Base-by-base conservation (phyloP, 2,113 vertebrate genomes). In the Polyodon spathula region DNA sequence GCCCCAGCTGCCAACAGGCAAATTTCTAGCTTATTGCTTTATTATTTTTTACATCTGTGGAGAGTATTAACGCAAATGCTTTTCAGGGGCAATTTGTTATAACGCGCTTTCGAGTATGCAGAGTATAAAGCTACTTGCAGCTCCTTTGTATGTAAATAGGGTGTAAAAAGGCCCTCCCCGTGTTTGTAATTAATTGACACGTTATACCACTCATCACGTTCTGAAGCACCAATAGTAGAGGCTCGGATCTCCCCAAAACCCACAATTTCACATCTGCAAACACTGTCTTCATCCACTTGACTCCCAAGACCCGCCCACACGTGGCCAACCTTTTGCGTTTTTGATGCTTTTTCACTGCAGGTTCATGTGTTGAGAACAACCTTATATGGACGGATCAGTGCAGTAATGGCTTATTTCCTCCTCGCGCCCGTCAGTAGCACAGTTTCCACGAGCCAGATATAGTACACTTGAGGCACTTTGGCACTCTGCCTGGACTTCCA, bases 271-370 rank as follows among this genome's bases (percentile, higher is more conserved):
- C 94, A 93, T 97, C 93, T 93, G 93, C 94, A 95, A 96, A 97
- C 92, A 97, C 93, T 91, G 92, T 96, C 93, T 98, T 97, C 95
- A 97, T 94, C 95, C 95, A 98, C 95, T 98, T 98, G 95, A 98
- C 95, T 97, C 87, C 94, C 83, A 94, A 90, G 93, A 95, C 94
- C 95, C 94, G 94, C 95, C 95, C 94, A 97, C 95, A 97, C 94
- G 94, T 98, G 94, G 91, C 93, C 93, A 97, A 96, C 94, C 94
- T 96, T 92, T 94, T 85, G 86, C 85, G 89, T 90, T 91, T 93
- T 95, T 95, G 92, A 94, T 91, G 90, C 88, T 84, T 87, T 92
- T 92, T 88, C 90, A 88, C 87, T 86, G 91, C 94, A 97, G 94
- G 95, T 95, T 97, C 90, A 92, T 92, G 91, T 92, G 91, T 86